Conservation (phyloP, 2,888 invertebrate species). For the Torymus texanus region DNA sequence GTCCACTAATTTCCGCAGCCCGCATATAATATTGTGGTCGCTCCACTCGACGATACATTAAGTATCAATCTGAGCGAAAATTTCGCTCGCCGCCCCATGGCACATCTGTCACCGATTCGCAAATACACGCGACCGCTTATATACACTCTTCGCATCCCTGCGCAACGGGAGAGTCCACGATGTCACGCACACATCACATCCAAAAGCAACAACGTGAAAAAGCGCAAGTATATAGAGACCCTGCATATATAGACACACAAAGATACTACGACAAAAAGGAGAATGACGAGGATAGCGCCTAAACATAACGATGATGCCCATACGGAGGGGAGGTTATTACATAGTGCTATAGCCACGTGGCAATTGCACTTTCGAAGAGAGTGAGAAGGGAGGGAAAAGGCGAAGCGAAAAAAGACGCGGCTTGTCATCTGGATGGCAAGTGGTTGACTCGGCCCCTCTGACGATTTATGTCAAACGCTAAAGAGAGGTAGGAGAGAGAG, state of each 20-base stretch:
- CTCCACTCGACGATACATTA: conserved; percentile 1
- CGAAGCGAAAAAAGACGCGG: not conserved
- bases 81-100: not conserved
- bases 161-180: no score
- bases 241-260: not conserved
- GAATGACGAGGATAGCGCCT: conserved; percentile 32
- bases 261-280: conserved; percentile 10
- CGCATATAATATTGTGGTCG: not conserved
- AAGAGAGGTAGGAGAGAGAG: conserved; percentile 49
- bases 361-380: not conserved
- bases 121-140: not conserved
- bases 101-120: not conserved
- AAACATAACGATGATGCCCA: not conserved
- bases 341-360: conserved; percentile 21
- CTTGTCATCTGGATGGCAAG: conserved; percentile 66
- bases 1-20: no score
- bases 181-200: conserved; percentile 11
- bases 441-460: conserved; percentile 61
- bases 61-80: not conserved
- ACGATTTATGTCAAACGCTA: conserved; percentile 62
- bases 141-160: no score
- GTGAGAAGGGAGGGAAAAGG: conserved; percentile 24
- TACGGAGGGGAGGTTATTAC: conserved; percentile 16
- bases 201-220: conserved; percentile 12
- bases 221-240: not conserved